Conservation (phyloP, 2,797 vertebrate genomes). For the Catamblyrhynchus diadema region DNA sequence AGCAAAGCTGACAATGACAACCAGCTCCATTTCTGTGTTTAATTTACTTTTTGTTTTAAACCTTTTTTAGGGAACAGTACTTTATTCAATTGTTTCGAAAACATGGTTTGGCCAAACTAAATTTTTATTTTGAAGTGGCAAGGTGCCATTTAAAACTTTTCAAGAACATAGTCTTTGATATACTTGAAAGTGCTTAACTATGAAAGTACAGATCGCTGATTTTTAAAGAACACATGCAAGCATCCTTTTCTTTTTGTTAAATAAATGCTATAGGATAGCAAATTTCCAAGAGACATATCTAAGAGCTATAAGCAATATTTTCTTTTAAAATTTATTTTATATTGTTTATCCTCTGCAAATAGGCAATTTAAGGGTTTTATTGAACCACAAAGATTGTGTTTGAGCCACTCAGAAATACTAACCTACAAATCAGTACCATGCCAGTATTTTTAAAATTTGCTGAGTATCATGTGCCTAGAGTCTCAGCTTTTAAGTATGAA, state of each 20-base stretch:
- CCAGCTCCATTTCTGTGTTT: neutral
- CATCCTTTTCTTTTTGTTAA: neutral
- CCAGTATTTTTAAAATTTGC: neutral
- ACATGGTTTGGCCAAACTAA: neutral
- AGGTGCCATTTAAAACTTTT: conserved; percentile 19
- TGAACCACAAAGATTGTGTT: neutral
- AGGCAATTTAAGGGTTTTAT: neutral
- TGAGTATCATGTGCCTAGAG: neutral
- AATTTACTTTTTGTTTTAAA: neutral
- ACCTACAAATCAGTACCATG: neutral
- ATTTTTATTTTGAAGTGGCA: neutral
- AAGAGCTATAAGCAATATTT: neutral
- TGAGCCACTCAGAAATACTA: neutral
- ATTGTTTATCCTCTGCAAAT: conserved; percentile 8
- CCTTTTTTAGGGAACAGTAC: neutral
- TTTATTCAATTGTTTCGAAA: neutral
- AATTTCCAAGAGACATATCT: neutral
- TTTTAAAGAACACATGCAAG: neutral
- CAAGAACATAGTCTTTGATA: neutral
- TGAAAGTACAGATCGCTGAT: neutral
- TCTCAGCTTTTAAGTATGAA: neutral
- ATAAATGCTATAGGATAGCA: neutral
- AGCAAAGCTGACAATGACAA: neutral
- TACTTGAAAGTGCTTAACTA: conserved; percentile 8
- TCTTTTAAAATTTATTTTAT: neutral